Evolutionary conservation across 2,113 vertebrate genomes (phyloP).

Genomic region (Bothrops jararaca): DNA sequence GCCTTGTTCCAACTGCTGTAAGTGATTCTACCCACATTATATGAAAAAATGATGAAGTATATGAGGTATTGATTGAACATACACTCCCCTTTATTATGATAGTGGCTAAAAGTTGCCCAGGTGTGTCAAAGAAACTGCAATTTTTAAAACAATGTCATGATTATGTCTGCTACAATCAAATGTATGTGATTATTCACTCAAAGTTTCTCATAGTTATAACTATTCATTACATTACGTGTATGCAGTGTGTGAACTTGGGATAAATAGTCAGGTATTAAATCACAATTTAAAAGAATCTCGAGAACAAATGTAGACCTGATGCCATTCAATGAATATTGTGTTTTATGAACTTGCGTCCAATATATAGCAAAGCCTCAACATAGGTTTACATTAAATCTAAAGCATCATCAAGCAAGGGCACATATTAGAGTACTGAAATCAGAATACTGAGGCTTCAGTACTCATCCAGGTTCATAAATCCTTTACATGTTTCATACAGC

Average conservation of each 20-base stretch:
- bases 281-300: not conserved
- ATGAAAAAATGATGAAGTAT: not conserved
- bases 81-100: not conserved
- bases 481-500: accelerated
- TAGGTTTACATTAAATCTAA: not conserved
- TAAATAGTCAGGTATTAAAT: not conserved
- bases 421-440: not conserved
- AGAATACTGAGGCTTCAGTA: accelerated
- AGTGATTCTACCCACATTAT: not conserved
- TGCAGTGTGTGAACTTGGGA: not conserved
- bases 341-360: not conserved
- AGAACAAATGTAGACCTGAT: not conserved
- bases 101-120: not conserved
- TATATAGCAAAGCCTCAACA: not conserved
- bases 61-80: not conserved
- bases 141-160: not conserved
- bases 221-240: not conserved
- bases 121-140: not conserved
- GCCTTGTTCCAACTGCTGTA: not conserved
- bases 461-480: not conserved
- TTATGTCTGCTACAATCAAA: not conserved
- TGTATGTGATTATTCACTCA: not conserved
- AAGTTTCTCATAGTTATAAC: not conserved
- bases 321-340: not conserved
- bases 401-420: not conserved